These are phyloP conservation scores for Synergus umbraculus DNA, from an alignment of 2,888 invertebrate species.

Conservation along the genomic window DNA sequence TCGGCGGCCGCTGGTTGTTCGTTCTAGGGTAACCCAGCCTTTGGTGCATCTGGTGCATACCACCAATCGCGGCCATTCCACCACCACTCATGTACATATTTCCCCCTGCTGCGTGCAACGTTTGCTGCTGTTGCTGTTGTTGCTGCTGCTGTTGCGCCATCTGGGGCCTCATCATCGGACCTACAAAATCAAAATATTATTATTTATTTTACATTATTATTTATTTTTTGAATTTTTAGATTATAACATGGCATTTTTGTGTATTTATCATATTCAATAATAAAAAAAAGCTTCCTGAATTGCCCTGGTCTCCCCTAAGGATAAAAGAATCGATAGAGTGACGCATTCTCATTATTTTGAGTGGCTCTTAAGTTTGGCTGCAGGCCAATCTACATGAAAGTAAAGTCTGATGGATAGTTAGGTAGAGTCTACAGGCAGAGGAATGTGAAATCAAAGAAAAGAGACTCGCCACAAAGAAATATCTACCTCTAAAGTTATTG, in stretches of 20 bases:
- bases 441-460: conserved; percentile 44
- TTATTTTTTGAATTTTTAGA: too few species aligned
- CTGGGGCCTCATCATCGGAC: conserved; percentile 85
- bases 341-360: conserved; percentile 67
- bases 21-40: conserved; percentile 77
- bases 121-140: conserved; percentile 81
- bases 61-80: conserved; percentile 75
- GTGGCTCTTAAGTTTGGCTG: conserved; percentile 64
- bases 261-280: too few species aligned
- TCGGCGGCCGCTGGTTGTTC: conserved; percentile 80
- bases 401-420: conserved; percentile 43
- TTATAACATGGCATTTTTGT: too few species aligned
- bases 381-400: conserved; percentile 58
- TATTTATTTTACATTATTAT: not conserved
- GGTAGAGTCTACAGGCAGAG: conserved; percentile 13
- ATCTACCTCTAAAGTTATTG: conserved; percentile 17
- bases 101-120: conserved; percentile 74
- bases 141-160: conserved; percentile 82
- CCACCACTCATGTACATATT: conserved; percentile 77
- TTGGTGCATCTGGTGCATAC: conserved; percentile 77
- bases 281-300: too few species aligned
- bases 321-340: conserved; percentile 63
- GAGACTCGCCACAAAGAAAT: conserved; percentile 44
- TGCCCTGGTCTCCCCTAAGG: conserved; percentile 29
- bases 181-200: conserved; percentile 67